A percentile compares a stretch with the other conserved stretches of the same genome.
These are phyloP conservation scores for Chaenogobius annularis DNA, from an alignment of 2,113 vertebrate species.

Conservation along the genomic window DNA sequence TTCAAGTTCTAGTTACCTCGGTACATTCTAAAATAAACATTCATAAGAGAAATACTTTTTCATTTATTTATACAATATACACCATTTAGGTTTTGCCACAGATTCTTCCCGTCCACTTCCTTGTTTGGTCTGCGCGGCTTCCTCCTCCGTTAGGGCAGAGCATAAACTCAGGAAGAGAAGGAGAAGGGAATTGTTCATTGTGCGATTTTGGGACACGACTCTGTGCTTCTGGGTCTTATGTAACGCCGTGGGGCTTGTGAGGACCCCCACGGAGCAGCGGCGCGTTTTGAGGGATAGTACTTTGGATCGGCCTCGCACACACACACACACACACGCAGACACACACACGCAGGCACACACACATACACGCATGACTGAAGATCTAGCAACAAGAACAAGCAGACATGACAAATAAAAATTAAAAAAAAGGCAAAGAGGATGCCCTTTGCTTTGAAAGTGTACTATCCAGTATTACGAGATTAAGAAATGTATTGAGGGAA, in stretches of 20 bases:
- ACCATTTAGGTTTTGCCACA: constrained; percentile 38
- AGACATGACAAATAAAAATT: constrained; percentile 6
- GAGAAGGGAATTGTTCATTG: constrained; percentile 68
- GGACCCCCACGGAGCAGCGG: constrained; percentile 55
- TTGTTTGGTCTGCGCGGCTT: constrained; percentile 66
- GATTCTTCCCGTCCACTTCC: constrained; percentile 38
- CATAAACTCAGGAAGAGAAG: constrained; percentile 70
- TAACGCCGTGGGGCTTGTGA: constrained; percentile 43
- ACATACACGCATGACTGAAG: constrained; percentile 19
- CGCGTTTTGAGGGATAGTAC: constrained; percentile 64
- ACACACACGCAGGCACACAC: constrained; percentile 35
- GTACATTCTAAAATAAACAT: neutral
- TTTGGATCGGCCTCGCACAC: constrained; percentile 55
- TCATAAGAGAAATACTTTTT: neutral
- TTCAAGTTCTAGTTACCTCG: neutral
- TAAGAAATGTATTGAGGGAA: neutral
- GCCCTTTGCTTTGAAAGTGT: constrained; percentile 16
- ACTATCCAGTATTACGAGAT: neutral
- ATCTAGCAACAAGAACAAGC: constrained; percentile 24
- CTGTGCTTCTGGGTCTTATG: constrained; percentile 51
- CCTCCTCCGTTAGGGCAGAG: constrained; percentile 52
- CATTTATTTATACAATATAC: neutral
- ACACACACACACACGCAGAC: constrained; percentile 29
- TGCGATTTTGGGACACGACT: constrained; percentile 65
- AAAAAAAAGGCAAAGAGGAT: constrained; percentile 19